Base-by-base conservation (phyloP, 2,797 vertebrate genomes). In the Syngnathus rostellatus region DNA sequence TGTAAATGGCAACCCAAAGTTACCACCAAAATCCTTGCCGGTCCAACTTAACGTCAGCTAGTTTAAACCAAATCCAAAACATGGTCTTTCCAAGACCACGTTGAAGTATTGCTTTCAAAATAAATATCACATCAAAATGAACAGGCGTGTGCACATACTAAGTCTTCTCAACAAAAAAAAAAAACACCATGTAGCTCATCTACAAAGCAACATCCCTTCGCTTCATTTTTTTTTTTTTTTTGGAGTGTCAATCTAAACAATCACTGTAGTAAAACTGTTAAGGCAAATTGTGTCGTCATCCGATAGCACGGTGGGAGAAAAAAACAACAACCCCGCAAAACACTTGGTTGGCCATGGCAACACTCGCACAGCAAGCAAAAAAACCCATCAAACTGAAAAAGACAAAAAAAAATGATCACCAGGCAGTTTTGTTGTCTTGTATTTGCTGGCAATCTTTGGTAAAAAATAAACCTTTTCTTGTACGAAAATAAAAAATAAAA, bases 301-400 rank as follows among this genome's bases (percentile, higher is more conserved):
- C 84, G 83, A 89, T 74, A 92, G 90, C 77, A 90, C 92, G 89
- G 88, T 87, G 89, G 93, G 85, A 83, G 91, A 90, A 91, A 69
- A 92, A 92, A 87, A 91, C 87, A 51, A 92, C 1, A 87, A 91
- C n/a, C n/a, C n/a, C 87, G 53, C 50, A 1, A 23, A 94, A 94
- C 90, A 89, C 83, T 77, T 82, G 90, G 94, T 77, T 82, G 90
- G 94, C 93, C 90, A 93, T 88, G 91, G 92, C 91, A 90, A 94
- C 93, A 95, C 92, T 91, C 94, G 92, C 94, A 96, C 94, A 84
- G 93, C 95, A 96, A 98, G 93, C 95, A 94, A 92, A 91, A 92
- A 92, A 53, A 37, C 10, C 39, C 87, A 83, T 91, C 73, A 72
- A 63, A 79, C 88, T 78, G 86, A 75, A 93, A 91, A 87, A 80